Conservation (phyloP, 2,797 vertebrate genomes). For the Clamator glandarius region DNA sequence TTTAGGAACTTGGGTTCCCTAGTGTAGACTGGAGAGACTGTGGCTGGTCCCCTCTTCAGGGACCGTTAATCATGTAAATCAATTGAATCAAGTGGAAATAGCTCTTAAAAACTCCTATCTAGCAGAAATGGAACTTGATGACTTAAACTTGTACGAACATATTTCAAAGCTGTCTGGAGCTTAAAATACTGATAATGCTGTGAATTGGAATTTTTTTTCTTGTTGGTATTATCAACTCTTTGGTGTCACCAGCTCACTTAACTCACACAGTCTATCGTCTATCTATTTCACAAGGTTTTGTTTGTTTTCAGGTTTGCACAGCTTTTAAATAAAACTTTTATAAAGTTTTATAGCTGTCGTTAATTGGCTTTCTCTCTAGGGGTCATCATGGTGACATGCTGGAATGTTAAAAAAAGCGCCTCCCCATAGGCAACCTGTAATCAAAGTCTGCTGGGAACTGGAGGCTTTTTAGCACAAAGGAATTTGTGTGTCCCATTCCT, state of each 20-base stretch:
- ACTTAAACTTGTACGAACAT: slow-evolving; percentile 29
- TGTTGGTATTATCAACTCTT: slow-evolving; percentile 33
- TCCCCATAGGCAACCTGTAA: background rate
- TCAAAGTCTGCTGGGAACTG: background rate
- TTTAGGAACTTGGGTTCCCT: background rate
- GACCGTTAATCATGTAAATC: slow-evolving; percentile 46
- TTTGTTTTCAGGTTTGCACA: slow-evolving; percentile 14
- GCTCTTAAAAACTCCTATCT: slow-evolving; percentile 31
- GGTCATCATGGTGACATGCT: background rate
- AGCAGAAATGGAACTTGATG: slow-evolving; percentile 33
- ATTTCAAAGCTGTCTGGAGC: slow-evolving; percentile 28
- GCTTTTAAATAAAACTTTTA: background rate
- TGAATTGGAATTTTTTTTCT: background rate
- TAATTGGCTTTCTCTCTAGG: background rate
- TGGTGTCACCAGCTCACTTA: background rate
- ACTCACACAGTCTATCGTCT: background rate
- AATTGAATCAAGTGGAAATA: slow-evolving; percentile 50
- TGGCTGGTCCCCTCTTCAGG: background rate
- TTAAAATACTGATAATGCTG: slow-evolving; percentile 19
- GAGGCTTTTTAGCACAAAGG: background rate
- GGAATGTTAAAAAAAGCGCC: background rate
- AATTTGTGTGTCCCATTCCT: background rate
- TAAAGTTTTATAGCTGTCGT: background rate
- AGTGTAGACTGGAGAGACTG: background rate
- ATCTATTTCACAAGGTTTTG: background rate